Evolutionary conservation across 2,888 invertebrate species (phyloP), one percentile per base, ranked within the genome.

Genomic region (Hemicrepidius hirtus): DNA sequence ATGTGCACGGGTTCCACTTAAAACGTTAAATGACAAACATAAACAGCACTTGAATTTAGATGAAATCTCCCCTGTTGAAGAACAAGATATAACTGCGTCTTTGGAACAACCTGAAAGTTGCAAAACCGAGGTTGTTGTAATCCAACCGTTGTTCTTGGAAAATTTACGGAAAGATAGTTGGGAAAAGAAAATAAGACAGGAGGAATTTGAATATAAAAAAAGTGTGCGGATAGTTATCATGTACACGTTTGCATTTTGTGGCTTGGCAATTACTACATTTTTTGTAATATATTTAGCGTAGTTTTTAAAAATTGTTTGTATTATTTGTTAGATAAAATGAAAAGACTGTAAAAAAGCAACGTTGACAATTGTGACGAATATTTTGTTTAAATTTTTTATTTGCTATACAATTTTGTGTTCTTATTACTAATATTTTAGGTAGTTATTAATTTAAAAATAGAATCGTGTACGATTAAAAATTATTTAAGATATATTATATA

Each of bases 211-310:
- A 77, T 86, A 88, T 74, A 85, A 87, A 41, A 88, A 88, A 79
- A 86, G 89, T 74, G 85, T 88, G 20, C 86, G 87, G 81, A 86
- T 89, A 76, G 86, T 91, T 80, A 88, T 92, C 78, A 88, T 89
- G 72, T 88, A 90, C 81, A 89, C 89, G 35, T 84, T 89, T 66
- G 87, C 88, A 44, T 89, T 90, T 80, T 87, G 90, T 77, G 84
- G 88, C 71, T 82, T 89, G 78, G 86, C 87, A 57, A 86, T 88
- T 74, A 85, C 88, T 69, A 88, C 89, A 41, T 89, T 89, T 85
- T 89, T 89, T 80, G 85, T 89, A 76, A 87, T 89, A 76, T 89
- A 90, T 83, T 88, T 89, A 81, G 85, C 86, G 65, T 89, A 83
- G 84, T 13, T 37, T 46, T 37, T 37, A 9, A 32, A 32, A 1